phyloP scores from a whole-genome alignment of 2,797 vertebrate species.

The Sebastiscus tertius region DNA sequence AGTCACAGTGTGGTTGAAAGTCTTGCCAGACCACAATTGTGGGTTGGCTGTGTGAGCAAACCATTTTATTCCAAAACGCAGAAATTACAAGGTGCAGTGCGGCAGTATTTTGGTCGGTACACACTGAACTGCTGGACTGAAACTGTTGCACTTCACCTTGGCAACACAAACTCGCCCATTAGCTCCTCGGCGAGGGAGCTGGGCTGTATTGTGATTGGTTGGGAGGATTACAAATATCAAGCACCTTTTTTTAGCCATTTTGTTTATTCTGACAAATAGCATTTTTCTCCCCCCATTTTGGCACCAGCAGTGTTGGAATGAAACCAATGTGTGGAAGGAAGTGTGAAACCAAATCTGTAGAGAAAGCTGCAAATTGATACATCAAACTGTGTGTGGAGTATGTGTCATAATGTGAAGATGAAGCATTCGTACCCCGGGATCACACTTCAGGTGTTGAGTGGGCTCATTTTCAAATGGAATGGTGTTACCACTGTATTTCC shows the following conservation, averaged over 20 bases:
- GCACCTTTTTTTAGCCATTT: background rate
- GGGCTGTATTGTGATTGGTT: background rate
- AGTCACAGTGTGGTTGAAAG: conserved; percentile 29
- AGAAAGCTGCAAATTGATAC: conserved; percentile 52
- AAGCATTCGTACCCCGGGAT: conserved; percentile 31
- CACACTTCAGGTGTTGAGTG: conserved; percentile 23
- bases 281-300: background rate
- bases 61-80: conserved; percentile 41
- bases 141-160: conserved; percentile 25
- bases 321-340: conserved; percentile 25
- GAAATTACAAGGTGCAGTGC: conserved; percentile 54
- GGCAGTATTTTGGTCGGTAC: conserved; percentile 31
- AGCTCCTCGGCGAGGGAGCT: background rate
- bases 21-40: conserved; percentile 36
- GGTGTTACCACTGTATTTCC: background rate
- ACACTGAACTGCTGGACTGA: conserved; percentile 4
- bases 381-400: conserved; percentile 19
- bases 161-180: conserved; percentile 16
- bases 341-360: conserved; percentile 35
- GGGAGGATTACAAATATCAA: background rate
- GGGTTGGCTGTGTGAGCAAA: conserved; percentile 35
- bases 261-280: conserved; percentile 34
- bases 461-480: conserved; percentile 2
- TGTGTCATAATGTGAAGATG: conserved; percentile 35
- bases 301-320: conserved; percentile 10